Conservation (phyloP, 2,113 vertebrate genomes). For the Pseudorectes ferrugineus region DNA sequence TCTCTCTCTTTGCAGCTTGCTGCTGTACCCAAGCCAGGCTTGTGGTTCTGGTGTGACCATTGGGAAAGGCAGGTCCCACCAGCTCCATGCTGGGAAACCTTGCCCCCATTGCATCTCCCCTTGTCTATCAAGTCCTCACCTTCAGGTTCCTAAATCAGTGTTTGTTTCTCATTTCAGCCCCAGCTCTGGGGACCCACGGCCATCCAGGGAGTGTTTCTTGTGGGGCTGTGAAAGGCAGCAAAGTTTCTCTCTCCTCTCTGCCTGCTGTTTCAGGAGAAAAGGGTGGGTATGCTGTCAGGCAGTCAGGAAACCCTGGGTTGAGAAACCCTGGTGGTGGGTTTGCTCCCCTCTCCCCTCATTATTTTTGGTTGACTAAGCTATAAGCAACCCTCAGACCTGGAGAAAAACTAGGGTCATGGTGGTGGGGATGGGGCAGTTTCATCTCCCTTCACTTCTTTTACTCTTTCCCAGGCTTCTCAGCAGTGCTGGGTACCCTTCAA, state of each 20-base stretch:
- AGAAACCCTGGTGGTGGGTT: background rate
- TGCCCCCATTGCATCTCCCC: rapidly evolving
- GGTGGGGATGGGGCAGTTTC: background rate
- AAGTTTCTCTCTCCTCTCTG: background rate
- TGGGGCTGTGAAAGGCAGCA: background rate
- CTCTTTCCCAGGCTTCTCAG: background rate
- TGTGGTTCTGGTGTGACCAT: background rate
- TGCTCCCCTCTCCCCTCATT: background rate
- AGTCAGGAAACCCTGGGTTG: background rate
- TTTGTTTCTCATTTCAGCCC: background rate
- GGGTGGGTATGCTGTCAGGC: background rate
- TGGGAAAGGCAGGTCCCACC: background rate
- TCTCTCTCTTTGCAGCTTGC: background rate
- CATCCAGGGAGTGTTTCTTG: background rate
- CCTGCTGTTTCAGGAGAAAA: background rate
- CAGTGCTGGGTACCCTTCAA: background rate
- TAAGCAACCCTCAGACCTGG: background rate
- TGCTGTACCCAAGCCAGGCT: background rate
- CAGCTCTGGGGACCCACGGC: background rate
- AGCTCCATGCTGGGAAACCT: background rate
- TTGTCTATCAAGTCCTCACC: rapidly evolving
- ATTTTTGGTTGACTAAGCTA: background rate
- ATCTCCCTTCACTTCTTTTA: background rate
- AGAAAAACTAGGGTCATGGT: rapidly evolving
- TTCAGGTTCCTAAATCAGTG: background rate